phyloP scores from a whole-genome alignment of 2,113 vertebrate species.

The Clarias batrachus region DNA sequence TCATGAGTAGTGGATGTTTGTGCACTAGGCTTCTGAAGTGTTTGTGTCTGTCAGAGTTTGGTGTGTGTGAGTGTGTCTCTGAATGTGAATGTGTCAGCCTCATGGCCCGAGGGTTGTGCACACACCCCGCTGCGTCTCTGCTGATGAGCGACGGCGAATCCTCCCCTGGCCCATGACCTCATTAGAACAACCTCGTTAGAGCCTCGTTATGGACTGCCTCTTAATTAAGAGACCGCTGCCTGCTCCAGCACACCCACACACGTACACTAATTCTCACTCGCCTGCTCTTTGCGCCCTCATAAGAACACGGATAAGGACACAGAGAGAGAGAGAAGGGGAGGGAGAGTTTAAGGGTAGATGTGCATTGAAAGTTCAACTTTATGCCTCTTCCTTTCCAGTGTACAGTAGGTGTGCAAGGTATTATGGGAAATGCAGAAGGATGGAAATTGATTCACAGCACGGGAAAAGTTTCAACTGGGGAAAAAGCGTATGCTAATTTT shows the following conservation, averaged over 20 bases:
- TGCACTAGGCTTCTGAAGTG: constrained; percentile 26
- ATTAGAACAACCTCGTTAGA: constrained; percentile 57
- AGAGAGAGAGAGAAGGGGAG: constrained; percentile 3
- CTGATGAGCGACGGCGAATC: constrained; percentile 48
- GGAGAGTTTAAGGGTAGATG: background rate
- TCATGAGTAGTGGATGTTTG: constrained; percentile 40
- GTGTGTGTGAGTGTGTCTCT: constrained; percentile 45
- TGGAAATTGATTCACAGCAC: background rate
- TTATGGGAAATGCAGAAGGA: background rate
- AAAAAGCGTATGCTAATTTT: background rate
- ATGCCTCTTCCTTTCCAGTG: background rate
- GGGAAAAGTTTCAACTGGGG: background rate
- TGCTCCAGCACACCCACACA: constrained; percentile 21
- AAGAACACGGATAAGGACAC: background rate
- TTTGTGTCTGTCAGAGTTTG: constrained; percentile 26
- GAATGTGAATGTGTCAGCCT: constrained; percentile 30
- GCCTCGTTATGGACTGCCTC: constrained; percentile 46
- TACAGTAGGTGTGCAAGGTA: background rate
- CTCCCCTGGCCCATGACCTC: constrained; percentile 55
- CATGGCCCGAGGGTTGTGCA: constrained; percentile 51
- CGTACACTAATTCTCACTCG: background rate
- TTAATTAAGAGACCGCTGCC: constrained; percentile 52
- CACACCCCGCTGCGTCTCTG: constrained; percentile 36
- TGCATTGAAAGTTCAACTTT: background rate
- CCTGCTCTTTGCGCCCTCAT: constrained; percentile 6